Evolutionary conservation across 2,888 invertebrate genomes (phyloP), one percentile per base, ranked within the genome.

Genomic region (Podotricha telesiphe): DNA sequence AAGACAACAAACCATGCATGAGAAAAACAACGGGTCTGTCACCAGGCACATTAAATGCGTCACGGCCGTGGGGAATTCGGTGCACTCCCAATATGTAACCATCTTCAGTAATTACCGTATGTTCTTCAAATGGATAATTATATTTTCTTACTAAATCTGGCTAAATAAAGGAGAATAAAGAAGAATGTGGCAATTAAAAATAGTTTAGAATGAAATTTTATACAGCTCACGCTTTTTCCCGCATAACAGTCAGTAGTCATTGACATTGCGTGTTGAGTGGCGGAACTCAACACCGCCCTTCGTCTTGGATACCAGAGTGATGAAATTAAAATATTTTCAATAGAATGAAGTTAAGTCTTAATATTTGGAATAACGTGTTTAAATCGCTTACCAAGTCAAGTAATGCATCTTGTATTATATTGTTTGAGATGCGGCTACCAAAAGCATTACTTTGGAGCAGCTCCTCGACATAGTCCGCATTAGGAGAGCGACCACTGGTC

Each of bases 61-160:
- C 89, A 5, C 91, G 89, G 0, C 93, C 94, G 34, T 94, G 93
- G 0, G 94, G 93, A 55, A 98, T 96, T 51, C 97, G 94, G 81
- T 97, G 96, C 79, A 97, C 76, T 70, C 94, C 93, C 72, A 98
- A 87, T n/a, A 97, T 94, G 79, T 97, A 98, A 1, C 96, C 96
- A 89, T 98, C 98, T 3, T 91, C 82, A 0, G 98, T 98, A 5
- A 86, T 87, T 0, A 96, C 94, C 2, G 82, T 81, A 80, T 96
- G 95, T 15, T 88, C 91, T 84, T 96, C 96, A 0, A 94, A 82
- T 0, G 94, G 94, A 80, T 96, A 96, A 0, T 94, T 94, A 78
- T 96, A 95, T 77, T 95, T 94, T 15, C 80, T 79, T 0, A 95
- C 87, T 20, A 96, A 81, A 65, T 93, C 90, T 0, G 92, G 91